Percentiles rank a stretch among this genome's conserved stretches.
Evolutionary conservation across 2,797 vertebrate species (phyloP).

Genomic region (Dipus sagitta): DNA sequence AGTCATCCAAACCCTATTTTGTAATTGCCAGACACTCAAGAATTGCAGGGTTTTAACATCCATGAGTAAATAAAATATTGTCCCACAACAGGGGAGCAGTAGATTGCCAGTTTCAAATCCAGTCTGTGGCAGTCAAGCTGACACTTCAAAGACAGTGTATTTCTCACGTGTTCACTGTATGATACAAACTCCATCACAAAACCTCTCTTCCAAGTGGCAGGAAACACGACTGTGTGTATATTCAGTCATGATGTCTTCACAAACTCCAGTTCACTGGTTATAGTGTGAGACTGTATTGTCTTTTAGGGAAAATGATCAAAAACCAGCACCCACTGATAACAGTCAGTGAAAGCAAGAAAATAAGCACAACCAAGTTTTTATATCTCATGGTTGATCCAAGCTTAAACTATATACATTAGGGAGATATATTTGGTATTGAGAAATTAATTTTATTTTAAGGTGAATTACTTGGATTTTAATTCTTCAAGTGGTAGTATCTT

Average conservation of each 20-base stretch:
- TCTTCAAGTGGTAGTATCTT: not conserved
- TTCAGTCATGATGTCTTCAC: not conserved
- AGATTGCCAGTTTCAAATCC: constrained; percentile 37
- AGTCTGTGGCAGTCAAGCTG: not conserved
- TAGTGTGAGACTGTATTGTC: not conserved
- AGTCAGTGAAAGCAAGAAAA: not conserved
- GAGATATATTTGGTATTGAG: not conserved
- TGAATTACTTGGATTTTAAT: not conserved
- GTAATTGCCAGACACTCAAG: constrained; percentile 33
- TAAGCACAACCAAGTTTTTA: not conserved
- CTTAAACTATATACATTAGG: not conserved
- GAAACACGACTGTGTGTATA: not conserved
- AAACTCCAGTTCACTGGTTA: not conserved
- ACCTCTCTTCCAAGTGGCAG: not conserved
- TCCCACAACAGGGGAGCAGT: not conserved
- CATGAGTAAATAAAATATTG: constrained; percentile 65
- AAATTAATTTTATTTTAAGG: not conserved
- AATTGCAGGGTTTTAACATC: not conserved
- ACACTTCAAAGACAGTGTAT: not conserved
- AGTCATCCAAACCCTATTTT: constrained; percentile 68
- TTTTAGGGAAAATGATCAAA: not conserved
- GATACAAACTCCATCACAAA: not conserved
- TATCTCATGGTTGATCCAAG: not conserved
- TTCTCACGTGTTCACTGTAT: not conserved
- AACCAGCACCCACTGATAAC: not conserved